phyloP scores from a whole-genome alignment of 2,113 vertebrate species.

The Vicugna pacos region DNA sequence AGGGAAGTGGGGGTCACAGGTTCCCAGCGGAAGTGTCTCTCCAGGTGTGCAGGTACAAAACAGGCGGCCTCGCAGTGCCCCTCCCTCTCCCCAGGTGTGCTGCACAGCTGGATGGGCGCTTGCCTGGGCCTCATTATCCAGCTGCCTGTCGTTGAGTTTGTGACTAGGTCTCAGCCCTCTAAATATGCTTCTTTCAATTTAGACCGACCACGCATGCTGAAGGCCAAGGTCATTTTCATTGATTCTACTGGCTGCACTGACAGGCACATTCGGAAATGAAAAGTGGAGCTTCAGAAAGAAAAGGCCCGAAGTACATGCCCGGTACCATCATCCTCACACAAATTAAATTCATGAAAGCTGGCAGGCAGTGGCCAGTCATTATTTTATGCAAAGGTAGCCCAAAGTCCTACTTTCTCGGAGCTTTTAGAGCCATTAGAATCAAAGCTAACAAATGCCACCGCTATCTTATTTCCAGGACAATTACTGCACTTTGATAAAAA shows the following conservation, averaged over 20 bases:
- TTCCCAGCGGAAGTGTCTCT: neutral
- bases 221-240: neutral
- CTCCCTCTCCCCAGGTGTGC: fast-evolving
- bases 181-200: neutral
- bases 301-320: neutral
- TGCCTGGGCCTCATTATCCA: neutral
- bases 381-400: neutral
- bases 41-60: neutral
- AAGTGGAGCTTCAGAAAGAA: neutral
- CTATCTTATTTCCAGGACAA: constrained; percentile 60
- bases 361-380: neutral
- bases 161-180: neutral
- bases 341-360: neutral
- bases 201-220: neutral
- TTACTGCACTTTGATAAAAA: constrained; percentile 69
- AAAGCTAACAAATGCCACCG: neutral
- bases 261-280: neutral
- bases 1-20: neutral
- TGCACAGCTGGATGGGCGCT: fast-evolving
- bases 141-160: neutral
- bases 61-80: fast-evolving
- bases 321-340: neutral
- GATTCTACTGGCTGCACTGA: neutral
- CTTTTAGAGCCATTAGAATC: constrained; percentile 56
- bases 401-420: neutral